Evolutionary conservation across 2,888 invertebrate genomes (phyloP).

Genomic region (Zygothrica quintamaculata): DNA sequence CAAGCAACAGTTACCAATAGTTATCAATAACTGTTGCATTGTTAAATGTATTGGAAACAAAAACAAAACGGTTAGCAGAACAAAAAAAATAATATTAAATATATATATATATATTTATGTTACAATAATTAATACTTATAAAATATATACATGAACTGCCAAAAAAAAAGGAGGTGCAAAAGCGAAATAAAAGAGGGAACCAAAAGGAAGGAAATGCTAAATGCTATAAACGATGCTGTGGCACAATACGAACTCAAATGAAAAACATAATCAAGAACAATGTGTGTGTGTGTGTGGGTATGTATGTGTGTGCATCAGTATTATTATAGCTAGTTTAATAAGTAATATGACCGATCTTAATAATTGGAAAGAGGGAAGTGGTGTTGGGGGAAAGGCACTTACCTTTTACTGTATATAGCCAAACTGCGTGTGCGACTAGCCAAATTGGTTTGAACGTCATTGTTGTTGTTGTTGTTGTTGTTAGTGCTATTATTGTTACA

Average conservation of each 20-base stretch:
- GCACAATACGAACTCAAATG: constrained; percentile 37
- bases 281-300: constrained; percentile 13
- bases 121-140: constrained; percentile 20
- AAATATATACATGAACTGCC: constrained; percentile 35
- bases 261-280: constrained; percentile 15
- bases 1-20: too few species aligned
- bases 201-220: constrained; percentile 25
- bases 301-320: constrained; percentile 7
- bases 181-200: constrained; percentile 19
- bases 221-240: constrained; percentile 30
- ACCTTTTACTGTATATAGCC: constrained; percentile 84
- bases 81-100: too few species aligned
- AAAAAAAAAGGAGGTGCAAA: constrained; percentile 35
- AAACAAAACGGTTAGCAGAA: constrained; percentile 39
- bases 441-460: constrained; percentile 53
- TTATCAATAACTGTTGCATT: too few species aligned
- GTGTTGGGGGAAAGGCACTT: constrained; percentile 63
- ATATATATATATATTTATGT: constrained; percentile 17
- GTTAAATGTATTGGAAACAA: constrained; percentile 34
- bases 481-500: constrained; percentile 58
- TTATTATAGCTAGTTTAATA: neutral
- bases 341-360: neutral
- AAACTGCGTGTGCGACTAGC: constrained; percentile 83
- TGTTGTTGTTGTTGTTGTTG: constrained; percentile 52
- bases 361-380: neutral